Percentiles rank a stretch among this genome's conserved stretches.
phyloP scores from a whole-genome alignment of 1,140 invertebrate genomes.

The Sipha flava region DNA sequence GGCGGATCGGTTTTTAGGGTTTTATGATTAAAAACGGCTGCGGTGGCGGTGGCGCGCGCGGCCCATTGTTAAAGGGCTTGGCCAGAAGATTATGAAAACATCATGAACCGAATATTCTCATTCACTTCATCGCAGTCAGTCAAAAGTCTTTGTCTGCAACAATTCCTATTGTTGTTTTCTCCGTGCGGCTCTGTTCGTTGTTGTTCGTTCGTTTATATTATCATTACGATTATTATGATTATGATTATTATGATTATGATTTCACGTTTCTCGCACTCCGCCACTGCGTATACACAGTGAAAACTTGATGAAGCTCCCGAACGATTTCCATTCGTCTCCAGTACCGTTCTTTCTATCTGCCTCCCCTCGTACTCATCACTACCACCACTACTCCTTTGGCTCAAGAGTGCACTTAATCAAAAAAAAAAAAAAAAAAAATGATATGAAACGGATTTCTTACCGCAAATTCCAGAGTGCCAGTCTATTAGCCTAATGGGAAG shows the following conservation, averaged over 20 bases:
- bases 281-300: no score
- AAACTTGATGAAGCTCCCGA: not conserved
- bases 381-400: not conserved
- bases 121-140: constrained; percentile 1
- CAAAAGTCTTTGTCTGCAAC: constrained; percentile 29
- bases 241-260: constrained; percentile 18
- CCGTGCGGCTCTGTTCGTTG: not conserved
- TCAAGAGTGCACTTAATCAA: not conserved
- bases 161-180: constrained; percentile 25
- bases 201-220: constrained; percentile 5
- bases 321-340: not conserved
- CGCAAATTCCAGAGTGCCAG: not conserved
- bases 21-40: constrained; percentile 31
- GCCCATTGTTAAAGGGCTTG: constrained; percentile 18
- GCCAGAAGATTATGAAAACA: constrained; percentile 33
- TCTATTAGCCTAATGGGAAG: constrained; percentile 29
- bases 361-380: no score
- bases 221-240: constrained; percentile 21
- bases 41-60: constrained; percentile 7
- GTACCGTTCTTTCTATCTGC: no score
- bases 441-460: constrained; percentile 29
- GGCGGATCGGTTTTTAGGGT: constrained; percentile 30
- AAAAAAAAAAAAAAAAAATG: not conserved
- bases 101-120: constrained; percentile 28
- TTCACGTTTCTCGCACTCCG: not conserved